Evolutionary conservation across 30 jellyfish, hydroid and myxozoan species (phyloP).

Genomic region (Phacellophora camtschatica): DNA sequence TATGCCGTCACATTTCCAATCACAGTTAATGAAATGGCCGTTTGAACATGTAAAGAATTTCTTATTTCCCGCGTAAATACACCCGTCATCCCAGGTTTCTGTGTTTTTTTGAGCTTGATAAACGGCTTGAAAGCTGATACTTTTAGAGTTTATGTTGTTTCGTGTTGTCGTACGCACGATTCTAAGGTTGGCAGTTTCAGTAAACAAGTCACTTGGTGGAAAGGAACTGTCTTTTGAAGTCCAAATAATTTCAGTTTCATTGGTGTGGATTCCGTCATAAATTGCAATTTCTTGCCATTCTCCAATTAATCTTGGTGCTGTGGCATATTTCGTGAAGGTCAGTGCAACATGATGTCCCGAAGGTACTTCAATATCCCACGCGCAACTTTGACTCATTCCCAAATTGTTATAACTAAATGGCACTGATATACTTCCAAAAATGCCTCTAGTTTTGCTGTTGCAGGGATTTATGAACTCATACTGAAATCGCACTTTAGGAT

Average conservation of each 20-base stretch:
- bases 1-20: constrained; percentile 74
- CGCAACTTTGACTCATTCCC: constrained; percentile 31
- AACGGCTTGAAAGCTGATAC: constrained; percentile 44
- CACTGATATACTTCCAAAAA: constrained; percentile 64
- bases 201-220: constrained; percentile 38
- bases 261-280: constrained; percentile 14
- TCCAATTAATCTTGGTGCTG: constrained; percentile 4
- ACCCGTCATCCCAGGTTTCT: constrained; percentile 14
- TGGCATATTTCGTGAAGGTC: constrained; percentile 37
- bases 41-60: constrained; percentile 72
- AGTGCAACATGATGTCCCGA: constrained; percentile 25
- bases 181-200: constrained; percentile 15
- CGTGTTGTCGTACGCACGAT: constrained; percentile 9
- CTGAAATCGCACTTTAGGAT: constrained; percentile 46
- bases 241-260: constrained; percentile 30
- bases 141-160: background rate
- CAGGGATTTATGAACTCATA: constrained; percentile 56
- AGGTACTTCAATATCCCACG: constrained; percentile 81
- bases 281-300: constrained; percentile 12
- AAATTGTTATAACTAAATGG: constrained; percentile 8
- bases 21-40: constrained; percentile 76
- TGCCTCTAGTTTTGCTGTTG: constrained; percentile 56
- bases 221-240: background rate
- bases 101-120: constrained; percentile 53
- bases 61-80: constrained; percentile 50